Percentiles rank a stretch among this genome's conserved stretches.
Evolutionary conservation across 2,113 vertebrate species (phyloP).

Genomic region (Tretioscincus oriximinensis): DNA sequence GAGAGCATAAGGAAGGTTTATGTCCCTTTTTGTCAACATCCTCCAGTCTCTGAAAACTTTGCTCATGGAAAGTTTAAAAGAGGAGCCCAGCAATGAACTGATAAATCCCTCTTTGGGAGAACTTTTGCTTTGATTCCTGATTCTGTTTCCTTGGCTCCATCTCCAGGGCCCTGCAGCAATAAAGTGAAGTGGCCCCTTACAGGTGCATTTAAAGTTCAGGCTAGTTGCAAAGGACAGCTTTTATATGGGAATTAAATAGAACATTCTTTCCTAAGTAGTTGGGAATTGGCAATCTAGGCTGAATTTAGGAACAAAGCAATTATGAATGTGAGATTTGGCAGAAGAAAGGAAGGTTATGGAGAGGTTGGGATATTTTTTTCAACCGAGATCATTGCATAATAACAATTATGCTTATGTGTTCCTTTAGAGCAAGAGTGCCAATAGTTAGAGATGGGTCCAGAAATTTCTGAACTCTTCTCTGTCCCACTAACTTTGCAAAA

Average conservation of each 20-base stretch:
- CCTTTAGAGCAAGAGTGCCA: conserved; percentile 36
- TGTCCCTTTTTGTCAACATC: not conserved
- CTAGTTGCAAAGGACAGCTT: conserved; percentile 48
- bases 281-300: conserved; percentile 30
- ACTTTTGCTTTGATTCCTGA: conserved; percentile 3
- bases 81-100: not conserved
- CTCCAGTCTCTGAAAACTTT: not conserved
- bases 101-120: not conserved
- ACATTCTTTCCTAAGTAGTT: conserved; percentile 62
- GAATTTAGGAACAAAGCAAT: conserved; percentile 47
- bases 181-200: conserved; percentile 49
- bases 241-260: conserved; percentile 57
- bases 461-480: conserved; percentile 30
- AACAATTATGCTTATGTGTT: conserved; percentile 53
- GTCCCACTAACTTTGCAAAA: not conserved
- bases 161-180: conserved; percentile 37
- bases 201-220: conserved; percentile 65
- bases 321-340: conserved; percentile 60
- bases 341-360: conserved; percentile 20
- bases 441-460: conserved; percentile 8
- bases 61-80: not conserved
- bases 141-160: conserved; percentile 30
- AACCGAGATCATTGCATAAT: conserved; percentile 52
- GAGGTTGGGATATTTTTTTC: conserved; percentile 38
- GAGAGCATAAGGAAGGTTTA: not conserved